phyloP scores from a whole-genome alignment of 2,113 vertebrate genomes.

The Podocnemis expansa region DNA sequence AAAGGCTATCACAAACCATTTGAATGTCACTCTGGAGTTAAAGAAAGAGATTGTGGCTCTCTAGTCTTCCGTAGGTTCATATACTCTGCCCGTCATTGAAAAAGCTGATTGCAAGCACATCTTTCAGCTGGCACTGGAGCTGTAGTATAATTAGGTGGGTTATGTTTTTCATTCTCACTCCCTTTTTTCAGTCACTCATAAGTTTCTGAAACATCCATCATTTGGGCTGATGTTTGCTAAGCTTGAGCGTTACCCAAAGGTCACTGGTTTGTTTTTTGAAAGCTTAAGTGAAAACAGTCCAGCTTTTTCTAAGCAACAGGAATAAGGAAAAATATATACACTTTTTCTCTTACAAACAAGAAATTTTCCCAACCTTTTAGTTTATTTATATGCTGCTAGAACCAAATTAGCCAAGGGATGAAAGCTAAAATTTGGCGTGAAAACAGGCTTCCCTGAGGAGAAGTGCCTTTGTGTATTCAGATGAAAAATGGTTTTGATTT shows the following conservation, averaged over 20 bases:
- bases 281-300: neutral
- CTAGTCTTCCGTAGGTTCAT: neutral
- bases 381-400: neutral
- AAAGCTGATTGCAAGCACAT: neutral
- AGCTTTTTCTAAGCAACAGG: neutral
- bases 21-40: neutral
- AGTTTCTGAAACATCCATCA: neutral
- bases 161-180: neutral
- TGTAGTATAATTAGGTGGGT: neutral
- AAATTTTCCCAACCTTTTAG: neutral
- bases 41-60: neutral
- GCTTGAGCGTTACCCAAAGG: neutral
- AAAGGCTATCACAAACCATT: neutral
- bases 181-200: neutral
- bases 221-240: neutral
- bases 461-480: neutral
- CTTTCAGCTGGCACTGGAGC: neutral
- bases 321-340: neutral
- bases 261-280: neutral
- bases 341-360: neutral
- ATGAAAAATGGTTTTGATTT: neutral
- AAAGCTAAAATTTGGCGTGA: neutral
- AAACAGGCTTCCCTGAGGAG: neutral
- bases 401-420: neutral
- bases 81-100: neutral